phyloP scores from a whole-genome alignment of 2,888 invertebrate species.

The Archaeoteleia sp. region DNA sequence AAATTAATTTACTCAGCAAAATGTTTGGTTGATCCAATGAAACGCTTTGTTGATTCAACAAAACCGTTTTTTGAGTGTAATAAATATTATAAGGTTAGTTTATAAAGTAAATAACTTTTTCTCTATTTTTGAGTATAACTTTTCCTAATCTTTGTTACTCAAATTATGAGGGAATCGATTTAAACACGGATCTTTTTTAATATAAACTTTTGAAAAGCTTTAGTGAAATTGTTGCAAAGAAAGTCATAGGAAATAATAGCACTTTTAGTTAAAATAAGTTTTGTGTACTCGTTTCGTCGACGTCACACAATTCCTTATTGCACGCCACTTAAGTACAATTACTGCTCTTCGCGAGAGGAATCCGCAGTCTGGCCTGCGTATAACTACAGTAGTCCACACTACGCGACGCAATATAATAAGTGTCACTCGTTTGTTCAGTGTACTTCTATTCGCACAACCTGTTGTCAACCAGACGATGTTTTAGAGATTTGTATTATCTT shows the following conservation, averaged over 20 bases:
- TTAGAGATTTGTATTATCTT: neutral
- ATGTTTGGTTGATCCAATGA: too few relatives aligned
- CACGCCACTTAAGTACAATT: conserved; percentile 11
- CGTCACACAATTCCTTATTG: neutral
- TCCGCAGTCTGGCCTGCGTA: conserved; percentile 2
- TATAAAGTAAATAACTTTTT: too few relatives aligned
- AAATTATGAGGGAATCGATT: too few relatives aligned
- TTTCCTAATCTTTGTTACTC: too few relatives aligned
- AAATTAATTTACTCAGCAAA: too few relatives aligned
- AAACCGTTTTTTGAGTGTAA: too few relatives aligned
- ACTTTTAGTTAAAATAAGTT: conserved; percentile 1
- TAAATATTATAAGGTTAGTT: too few relatives aligned
- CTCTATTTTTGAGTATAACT: too few relatives aligned
- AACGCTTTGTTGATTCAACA: too few relatives aligned
- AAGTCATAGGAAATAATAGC: neutral
- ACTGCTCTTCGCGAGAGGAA: conserved; percentile 5
- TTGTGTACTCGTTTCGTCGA: neutral
- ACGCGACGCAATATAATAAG: conserved; percentile 5
- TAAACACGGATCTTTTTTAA: too few relatives aligned
- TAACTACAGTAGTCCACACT: conserved; percentile 1
- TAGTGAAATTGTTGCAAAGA: too few relatives aligned
- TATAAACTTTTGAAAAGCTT: too few relatives aligned
- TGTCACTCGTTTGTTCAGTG: conserved; percentile 3
- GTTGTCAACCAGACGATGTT: neutral
- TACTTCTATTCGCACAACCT: conserved; percentile 1